Evolutionary conservation across 2,797 vertebrate genomes (phyloP), one percentile per base, ranked within the genome.

Genomic region (Acrocephalus scirpaceus): DNA sequence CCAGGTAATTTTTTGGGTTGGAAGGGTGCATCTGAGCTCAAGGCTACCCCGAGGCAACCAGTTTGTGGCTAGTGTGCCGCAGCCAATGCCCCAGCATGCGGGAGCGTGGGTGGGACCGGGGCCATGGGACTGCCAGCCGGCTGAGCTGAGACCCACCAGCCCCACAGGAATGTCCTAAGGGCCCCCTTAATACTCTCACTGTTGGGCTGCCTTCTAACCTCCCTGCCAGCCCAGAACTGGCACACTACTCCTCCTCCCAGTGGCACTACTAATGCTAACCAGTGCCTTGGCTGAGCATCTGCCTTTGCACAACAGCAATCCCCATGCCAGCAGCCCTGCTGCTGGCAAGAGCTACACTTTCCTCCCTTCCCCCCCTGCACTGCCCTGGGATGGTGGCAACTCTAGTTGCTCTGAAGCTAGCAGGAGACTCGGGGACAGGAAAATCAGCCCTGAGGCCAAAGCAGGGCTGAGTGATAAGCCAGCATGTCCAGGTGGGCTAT

Each of bases 101-200:
- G 44, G 16, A 36, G 26, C 0, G 0, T 23, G 32, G 50, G 26
- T 56, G 29, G 57, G 45, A 65, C 0, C 0, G 29, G 25, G 21
- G 4, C 42, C 26, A 21, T 0, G 2, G 36, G 23, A 30, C 79
- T 83, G 47, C 40, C 53, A 83, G 40, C 32, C 1, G 1, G 40
- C 38, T 1, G 0, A 80, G 30, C 47, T 30, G 32, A 70, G 38
- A 57, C 19, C 58, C 69, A 50, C 51, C 38, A 76, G 61, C 57
- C 34, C 57, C 84, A 57, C 1, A 9, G n/a, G 25, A 48, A 60
- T 13, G 13, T n/a, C 71, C 54, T 36, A 73, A 79, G 36, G 27
- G 20, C 42, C 27, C 60, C 45, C 18, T 1, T 30, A 45, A 76
- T 32, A 32, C 18, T 85, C 58, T 84, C 2, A 1, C 54, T 84